Conservation (phyloP, 2,113 vertebrate species). For the Rattus norvegicus region DNA sequence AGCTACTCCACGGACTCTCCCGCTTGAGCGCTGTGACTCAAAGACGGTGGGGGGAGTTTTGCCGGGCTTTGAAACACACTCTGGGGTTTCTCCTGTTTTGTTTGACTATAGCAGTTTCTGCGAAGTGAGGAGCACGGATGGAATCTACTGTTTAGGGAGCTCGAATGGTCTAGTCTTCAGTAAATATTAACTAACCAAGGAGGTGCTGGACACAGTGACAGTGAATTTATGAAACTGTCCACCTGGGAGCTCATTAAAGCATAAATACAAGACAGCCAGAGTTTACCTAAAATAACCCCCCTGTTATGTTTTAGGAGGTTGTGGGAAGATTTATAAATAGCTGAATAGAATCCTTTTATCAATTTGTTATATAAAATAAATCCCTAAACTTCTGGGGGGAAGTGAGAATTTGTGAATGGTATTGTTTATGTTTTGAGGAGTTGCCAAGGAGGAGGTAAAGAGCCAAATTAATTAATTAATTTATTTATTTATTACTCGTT, state of each 20-base stretch:
- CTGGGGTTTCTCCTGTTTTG: not conserved
- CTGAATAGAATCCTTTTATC: not conserved
- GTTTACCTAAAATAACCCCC: conserved; percentile 1
- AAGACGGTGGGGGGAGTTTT: not conserved
- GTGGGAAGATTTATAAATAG: not conserved
- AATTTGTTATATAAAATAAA: not conserved
- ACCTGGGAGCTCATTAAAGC: not conserved
- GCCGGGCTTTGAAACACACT: not conserved
- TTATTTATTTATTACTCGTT: not conserved
- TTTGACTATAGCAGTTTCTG: not conserved
- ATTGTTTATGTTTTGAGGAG: not conserved
- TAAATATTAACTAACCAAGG: not conserved
- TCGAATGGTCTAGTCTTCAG: not conserved
- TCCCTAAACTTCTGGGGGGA: not conserved
- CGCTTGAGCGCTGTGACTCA: not conserved
- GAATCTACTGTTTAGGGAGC: not conserved
- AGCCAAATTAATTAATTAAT: not conserved
- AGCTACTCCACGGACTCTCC: not conserved
- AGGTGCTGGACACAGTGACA: not conserved
- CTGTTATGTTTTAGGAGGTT: not conserved
- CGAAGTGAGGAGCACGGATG: not conserved
- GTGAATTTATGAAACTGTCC: not conserved
- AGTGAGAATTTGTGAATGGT: not conserved
- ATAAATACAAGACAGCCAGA: not conserved
- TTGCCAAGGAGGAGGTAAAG: not conserved